These are phyloP conservation scores for Chelonia mydas DNA, from an alignment of 2,797 vertebrate species.

Conservation along the genomic window DNA sequence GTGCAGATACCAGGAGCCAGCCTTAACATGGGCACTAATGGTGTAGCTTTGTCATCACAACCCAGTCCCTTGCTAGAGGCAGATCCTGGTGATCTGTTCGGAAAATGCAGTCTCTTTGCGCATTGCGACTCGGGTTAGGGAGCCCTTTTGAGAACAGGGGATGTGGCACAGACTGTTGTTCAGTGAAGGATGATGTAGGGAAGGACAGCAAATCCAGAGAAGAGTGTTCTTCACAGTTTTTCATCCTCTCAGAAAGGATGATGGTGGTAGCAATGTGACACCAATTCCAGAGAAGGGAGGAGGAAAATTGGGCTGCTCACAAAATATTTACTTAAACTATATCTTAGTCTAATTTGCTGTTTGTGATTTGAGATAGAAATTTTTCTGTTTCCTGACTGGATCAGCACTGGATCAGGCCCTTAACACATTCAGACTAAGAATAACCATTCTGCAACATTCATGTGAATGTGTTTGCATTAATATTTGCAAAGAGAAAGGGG, in stretches of 20 bases:
- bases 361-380: background rate
- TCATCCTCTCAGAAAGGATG: background rate
- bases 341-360: background rate
- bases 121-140: background rate
- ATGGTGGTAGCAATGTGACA: background rate
- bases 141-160: background rate
- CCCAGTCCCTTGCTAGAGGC: background rate
- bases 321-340: background rate
- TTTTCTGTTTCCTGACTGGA: background rate
- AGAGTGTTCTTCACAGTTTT: background rate
- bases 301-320: background rate
- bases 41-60: background rate
- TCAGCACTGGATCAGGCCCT: background rate
- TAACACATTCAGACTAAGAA: background rate
- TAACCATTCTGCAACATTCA: background rate
- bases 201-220: background rate
- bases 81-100: background rate
- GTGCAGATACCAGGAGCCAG: background rate
- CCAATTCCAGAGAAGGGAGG: background rate
- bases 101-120: background rate
- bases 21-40: background rate
- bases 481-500: background rate
- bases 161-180: background rate
- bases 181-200: background rate
- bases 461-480: background rate